Evolutionary conservation across 1,140 invertebrate genomes (phyloP).

Genomic region (Neotoxoptera formosana): DNA sequence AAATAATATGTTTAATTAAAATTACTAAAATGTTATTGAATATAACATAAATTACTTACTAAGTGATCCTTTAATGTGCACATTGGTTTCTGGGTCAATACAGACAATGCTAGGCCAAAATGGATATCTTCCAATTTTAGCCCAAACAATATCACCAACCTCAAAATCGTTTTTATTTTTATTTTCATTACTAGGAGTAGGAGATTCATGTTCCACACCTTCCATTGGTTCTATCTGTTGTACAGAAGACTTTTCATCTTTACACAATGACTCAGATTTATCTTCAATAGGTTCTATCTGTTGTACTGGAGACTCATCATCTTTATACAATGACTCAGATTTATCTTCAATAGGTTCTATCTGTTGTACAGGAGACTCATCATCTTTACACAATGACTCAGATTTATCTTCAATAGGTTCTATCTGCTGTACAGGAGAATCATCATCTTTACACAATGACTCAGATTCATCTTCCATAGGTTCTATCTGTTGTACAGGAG

Average conservation of each 20-base stretch:
- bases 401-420: no score
- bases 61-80: conserved; percentile 63
- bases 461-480: not conserved
- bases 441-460: no score
- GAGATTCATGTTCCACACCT: not conserved
- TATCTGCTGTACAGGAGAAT: not conserved
- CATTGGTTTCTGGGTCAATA: conserved; percentile 69
- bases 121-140: conserved; percentile 74
- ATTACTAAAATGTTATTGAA: not conserved
- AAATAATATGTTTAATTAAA: no score
- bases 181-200: not conserved
- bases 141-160: conserved; percentile 78
- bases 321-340: no score
- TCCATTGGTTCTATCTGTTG: not conserved
- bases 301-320: no score
- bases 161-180: conserved; percentile 63
- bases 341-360: no score
- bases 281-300: no score
- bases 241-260: not conserved
- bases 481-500: not conserved
- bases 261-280: no score
- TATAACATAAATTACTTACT: conserved; percentile 60
- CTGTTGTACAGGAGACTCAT: no score
- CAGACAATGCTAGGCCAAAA: conserved; percentile 83
- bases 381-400: no score